Conservation (phyloP, 2,797 vertebrate species). For the Neosalanx taihuensis region DNA sequence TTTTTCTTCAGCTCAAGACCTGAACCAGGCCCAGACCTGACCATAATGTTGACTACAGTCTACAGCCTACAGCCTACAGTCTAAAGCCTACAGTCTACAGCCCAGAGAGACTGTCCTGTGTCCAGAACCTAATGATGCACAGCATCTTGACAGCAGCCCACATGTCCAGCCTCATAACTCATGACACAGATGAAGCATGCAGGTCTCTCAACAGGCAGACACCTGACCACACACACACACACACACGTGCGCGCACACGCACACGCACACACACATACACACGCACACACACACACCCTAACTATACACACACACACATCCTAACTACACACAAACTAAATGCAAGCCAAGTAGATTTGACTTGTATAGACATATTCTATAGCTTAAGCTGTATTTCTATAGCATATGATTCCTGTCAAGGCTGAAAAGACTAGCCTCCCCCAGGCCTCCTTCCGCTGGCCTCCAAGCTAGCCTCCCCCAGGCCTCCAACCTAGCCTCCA, state of each 20-base stretch:
- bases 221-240: too few relatives aligned
- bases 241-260: neutral
- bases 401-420: too few relatives aligned
- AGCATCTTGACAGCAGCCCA: neutral
- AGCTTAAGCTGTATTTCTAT: too few relatives aligned
- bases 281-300: too few relatives aligned
- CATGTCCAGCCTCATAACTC: slow-evolving; percentile 5
- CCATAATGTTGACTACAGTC: neutral
- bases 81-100: neutral
- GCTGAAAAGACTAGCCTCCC: too few relatives aligned
- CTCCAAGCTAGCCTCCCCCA: too few relatives aligned
- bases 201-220: neutral
- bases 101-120: neutral
- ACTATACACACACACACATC: too few relatives aligned
- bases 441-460: too few relatives aligned
- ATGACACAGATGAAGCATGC: neutral
- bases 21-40: neutral
- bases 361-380: too few relatives aligned
- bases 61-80: neutral
- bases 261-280: too few relatives aligned
- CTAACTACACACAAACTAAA: neutral
- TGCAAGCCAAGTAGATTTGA: neutral
- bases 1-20: too few relatives aligned
- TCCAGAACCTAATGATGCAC: neutral
- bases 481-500: too few relatives aligned